Base-by-base conservation (phyloP, 2,888 invertebrate genomes). In the Stenotaenia linearis region DNA sequence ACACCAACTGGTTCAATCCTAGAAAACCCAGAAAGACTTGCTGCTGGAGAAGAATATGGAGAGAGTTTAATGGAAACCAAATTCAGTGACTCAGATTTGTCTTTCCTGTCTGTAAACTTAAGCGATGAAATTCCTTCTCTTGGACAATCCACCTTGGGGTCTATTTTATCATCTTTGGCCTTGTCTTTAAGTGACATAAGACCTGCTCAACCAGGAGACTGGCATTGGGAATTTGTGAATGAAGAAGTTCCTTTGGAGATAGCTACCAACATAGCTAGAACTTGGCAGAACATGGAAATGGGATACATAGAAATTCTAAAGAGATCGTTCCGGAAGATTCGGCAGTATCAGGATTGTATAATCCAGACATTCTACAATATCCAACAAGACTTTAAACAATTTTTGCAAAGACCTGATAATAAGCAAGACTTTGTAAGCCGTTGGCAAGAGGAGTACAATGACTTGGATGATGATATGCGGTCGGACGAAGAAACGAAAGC, bases 281-380 rank as follows among this genome's bases (percentile, higher is more conserved):
- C 50, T 1, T 78, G 78, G 78, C 78, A 78, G 18, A 50, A 50
- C 56, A 56, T 78, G 78, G 78, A 78, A 78, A 78, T 78, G 23
- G 28, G 37, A 1, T 78, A 78, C 61, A 56, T 61, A 12, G 30
- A 28, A n/a, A 61, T 30, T 12, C 7, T 78, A 15, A 78, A 78
- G 28, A n/a, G n/a, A n/a, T 32, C 21, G 0, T 50, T 61, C 30
- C 10, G 78, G 5, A 78, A 78, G n/a, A 45, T 78, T 10, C 25
- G 78, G 15, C 30, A 61, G 15, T 78, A 78, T 12, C 30, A 32
- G 18, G 78, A 61, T 9, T n/a, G 9, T 18, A 25, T 78, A 50
- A 78, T 56, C 4, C 25, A 30, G 30, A 78, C 50, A 15, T 78
- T 56, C 25, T 35, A 61, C 28, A 30, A 56, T 6, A 28, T 78